phyloP scores from a whole-genome alignment of 2,888 invertebrate genomes.

The Syrista parreyssii region DNA sequence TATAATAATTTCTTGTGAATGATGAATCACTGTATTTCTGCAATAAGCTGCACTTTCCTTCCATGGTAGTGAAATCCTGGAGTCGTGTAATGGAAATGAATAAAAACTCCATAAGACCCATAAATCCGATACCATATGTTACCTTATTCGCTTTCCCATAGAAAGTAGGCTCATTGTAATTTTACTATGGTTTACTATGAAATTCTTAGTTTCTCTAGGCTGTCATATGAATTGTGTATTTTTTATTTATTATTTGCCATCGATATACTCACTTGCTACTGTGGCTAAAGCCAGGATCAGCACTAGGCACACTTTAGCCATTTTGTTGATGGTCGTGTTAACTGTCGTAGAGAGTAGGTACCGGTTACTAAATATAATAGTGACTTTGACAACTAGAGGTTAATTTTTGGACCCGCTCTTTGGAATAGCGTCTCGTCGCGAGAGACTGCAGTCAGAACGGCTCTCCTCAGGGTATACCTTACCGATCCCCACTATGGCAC shows the following conservation, averaged over 20 bases:
- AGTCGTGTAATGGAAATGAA: not conserved
- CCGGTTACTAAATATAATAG: not conserved
- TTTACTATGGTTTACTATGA: not conserved
- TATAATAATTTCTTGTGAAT: not conserved
- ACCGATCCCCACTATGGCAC: slow-evolving; percentile 55
- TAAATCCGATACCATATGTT: not conserved
- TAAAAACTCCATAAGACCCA: not conserved
- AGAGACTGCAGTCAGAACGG: slow-evolving; percentile 56
- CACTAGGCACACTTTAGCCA: slow-evolving; percentile 45
- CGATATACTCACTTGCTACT: slow-evolving; percentile 49
- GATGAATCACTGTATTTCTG: not conserved
- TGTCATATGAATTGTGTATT: not conserved
- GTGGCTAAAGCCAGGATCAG: slow-evolving; percentile 41
- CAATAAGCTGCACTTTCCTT: not conserved
- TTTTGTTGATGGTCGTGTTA: slow-evolving; percentile 21
- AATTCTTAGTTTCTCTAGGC: not conserved
- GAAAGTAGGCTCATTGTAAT: not conserved
- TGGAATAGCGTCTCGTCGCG: slow-evolving; percentile 53
- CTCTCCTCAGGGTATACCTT: slow-evolving; percentile 58
- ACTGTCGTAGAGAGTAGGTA: not conserved
- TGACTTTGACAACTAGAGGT: slow-evolving; percentile 12
- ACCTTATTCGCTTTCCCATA: not conserved
- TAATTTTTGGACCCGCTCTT: slow-evolving; percentile 47
- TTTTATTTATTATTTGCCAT: not conserved
- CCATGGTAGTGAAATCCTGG: not conserved